These are phyloP conservation scores for Anguilla marmorata DNA, from an alignment of 2,797 vertebrate genomes.

Conservation along the genomic window DNA sequence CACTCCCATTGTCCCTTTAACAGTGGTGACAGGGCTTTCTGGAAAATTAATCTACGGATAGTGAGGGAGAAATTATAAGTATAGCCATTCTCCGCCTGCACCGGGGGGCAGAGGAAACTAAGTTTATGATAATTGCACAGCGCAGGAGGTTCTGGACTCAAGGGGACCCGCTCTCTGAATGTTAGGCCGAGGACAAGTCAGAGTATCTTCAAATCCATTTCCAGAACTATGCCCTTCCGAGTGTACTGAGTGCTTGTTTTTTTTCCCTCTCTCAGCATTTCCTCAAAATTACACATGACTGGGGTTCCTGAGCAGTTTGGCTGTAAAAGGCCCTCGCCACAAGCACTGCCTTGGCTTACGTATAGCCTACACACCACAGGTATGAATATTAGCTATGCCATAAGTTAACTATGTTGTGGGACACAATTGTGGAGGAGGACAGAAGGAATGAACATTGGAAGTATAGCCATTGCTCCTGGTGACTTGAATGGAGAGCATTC, in stretches of 20 bases:
- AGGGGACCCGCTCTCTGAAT: slow-evolving; percentile 75
- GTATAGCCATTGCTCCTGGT: too few relatives aligned
- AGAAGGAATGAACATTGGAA: too few relatives aligned
- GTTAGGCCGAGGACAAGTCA: slow-evolving; percentile 75
- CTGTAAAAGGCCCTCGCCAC: neutral
- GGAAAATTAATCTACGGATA: slow-evolving; percentile 83
- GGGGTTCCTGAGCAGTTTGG: neutral
- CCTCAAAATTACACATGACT: slow-evolving; percentile 55
- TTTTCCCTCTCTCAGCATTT: slow-evolving; percentile 54
- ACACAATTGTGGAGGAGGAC: too few relatives aligned
- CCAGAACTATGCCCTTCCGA: slow-evolving; percentile 60
- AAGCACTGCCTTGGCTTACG: neutral
- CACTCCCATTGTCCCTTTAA: slow-evolving; percentile 60
- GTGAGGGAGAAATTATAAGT: slow-evolving; percentile 77
- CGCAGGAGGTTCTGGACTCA: slow-evolving; percentile 68
- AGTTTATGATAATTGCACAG: slow-evolving; percentile 80
- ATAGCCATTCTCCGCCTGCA: slow-evolving; percentile 77
- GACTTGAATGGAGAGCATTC: too few relatives aligned
- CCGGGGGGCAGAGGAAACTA: slow-evolving; percentile 75
- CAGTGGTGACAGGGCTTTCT: slow-evolving; percentile 78
- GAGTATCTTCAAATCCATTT: slow-evolving; percentile 39
- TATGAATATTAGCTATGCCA: too few relatives aligned
- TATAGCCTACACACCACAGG: neutral
- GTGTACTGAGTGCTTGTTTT: slow-evolving; percentile 47
- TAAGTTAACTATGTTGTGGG: too few relatives aligned